phyloP scores from a whole-genome alignment of 1,140 invertebrate genomes.

The Megathymus violae region DNA sequence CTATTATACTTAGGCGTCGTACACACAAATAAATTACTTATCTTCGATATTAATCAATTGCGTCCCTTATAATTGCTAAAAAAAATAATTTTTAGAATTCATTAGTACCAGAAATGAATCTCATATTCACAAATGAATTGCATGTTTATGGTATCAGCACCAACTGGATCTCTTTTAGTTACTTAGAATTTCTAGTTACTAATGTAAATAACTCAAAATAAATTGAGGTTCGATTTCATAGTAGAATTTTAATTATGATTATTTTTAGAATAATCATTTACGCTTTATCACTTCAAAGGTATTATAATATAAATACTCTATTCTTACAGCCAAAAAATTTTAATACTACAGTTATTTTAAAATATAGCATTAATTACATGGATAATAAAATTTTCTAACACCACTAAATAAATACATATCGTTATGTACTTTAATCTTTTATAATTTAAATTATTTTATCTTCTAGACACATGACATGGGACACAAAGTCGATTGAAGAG shows the following conservation, averaged over 20 bases:
- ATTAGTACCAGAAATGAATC: too few relatives aligned
- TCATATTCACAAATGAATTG: too few relatives aligned
- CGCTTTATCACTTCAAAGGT: neutral
- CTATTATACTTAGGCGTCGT: neutral
- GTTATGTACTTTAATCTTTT: neutral
- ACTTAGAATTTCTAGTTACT: neutral
- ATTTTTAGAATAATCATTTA: neutral
- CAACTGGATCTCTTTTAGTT: neutral
- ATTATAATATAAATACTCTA: neutral
- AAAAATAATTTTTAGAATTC: too few relatives aligned
- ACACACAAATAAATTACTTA: neutral
- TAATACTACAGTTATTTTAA: neutral
- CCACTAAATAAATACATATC: too few relatives aligned
- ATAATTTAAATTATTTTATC: neutral
- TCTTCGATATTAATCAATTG: neutral
- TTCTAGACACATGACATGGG: neutral
- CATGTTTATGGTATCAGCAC: neutral
- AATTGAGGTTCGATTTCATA: too few relatives aligned
- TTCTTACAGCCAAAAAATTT: slow-evolving; percentile 4
- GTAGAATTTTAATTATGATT: neutral
- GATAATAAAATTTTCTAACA: too few relatives aligned
- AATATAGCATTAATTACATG: too few relatives aligned
- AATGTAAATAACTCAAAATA: neutral
- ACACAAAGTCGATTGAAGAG: slow-evolving; percentile 66
- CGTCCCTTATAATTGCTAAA: too few relatives aligned